Base-by-base conservation (phyloP, 2,888 invertebrate species). In the Rhagium mordax region DNA sequence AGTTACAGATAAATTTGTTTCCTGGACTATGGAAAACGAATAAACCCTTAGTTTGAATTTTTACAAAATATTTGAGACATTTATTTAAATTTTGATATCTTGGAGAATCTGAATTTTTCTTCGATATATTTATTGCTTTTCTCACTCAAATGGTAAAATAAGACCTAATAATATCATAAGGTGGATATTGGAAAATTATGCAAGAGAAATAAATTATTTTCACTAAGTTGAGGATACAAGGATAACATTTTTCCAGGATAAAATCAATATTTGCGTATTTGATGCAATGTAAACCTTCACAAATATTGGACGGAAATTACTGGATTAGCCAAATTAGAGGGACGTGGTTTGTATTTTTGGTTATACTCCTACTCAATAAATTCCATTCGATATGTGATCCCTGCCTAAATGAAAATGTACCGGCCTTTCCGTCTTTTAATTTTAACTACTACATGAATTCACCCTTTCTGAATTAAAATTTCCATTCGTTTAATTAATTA, bases 331-430 rank as follows among this genome's bases (percentile, higher is more conserved):
- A 53, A 53, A 65, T 65, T 65, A 65, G 65, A 53, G 64, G 65
- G 65, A 33, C 41, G 65, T 24, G 64, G 64, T 64, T 16, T 49
- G 64, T 64, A 33, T 65, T 65, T 62, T 65, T 53, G 53, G 18
- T 20, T 51, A 16, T 7, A 51, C 20, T 20, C 51, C 8, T 6
- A 24, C 55, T 18, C 53, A 48, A 65, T 65, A 53, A 65, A 65
- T 51, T 33, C 59, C 59, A 16, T 51, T 51, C 21, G 8, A 33
- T 47, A 15, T 10, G 53, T 20, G 53, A 24, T 24, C 27, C 27
- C 24, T 29, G 41, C 29, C n/a, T 24, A 27, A 16, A 64, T 64
- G 64, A 15, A 49, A 49, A 48, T 48, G 16, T 15, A 15, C 21
- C 20, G 53, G 24, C 65, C 64, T 49, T 16, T 21, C 29, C 53